Base-by-base conservation (phyloP, 1,140 invertebrate species). In the Elymnias hypermnestra region DNA sequence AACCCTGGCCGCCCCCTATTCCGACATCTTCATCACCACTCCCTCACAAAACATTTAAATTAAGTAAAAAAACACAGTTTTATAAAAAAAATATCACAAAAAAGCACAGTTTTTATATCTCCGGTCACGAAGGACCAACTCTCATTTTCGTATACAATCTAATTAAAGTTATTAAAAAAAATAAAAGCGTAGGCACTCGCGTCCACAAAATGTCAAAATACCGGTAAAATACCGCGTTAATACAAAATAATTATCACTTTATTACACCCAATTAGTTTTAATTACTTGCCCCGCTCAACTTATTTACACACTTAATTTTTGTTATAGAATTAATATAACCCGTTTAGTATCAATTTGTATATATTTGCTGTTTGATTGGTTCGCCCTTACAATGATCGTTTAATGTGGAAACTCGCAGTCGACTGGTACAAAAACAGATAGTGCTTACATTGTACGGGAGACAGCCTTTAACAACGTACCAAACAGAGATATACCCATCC, bases 261-360 rank as follows among this genome's bases (percentile, higher is more conserved):
- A 74, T 85, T 85, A 82, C 57, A 72, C 66, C 66, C 78, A 83
- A 82, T 85, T 83, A 85, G 78, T 74, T 78, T 77, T 78, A 79
- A 85, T 85, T 85, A 82, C 66, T n/a, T 55, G 65, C 67, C 57
- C 68, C 68, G 68, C 67, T 78, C 67, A 72, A 79, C 75, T 85
- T 85, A 83, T 85, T 85, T 85, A 73, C 81, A 82, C 78, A 83
- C 76, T 85, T 85, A 85, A 85, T 85, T 85, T 85, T 85, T 85
- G 78, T 82, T 83, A 85, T 85, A 83, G 83, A 83, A 85, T 85
- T 85, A 85, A 83, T 83, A 85, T 74, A 85, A 78, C 70, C 75
- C 73, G 78, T 83, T 85, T 85, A 85, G 78, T 82, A 85, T 82
- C 69, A 83, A 85, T 85, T 85, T 85, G 82, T 82, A 82, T 81